Evolutionary conservation across 1,140 invertebrate genomes (phyloP), one percentile per base, ranked within the genome.

Genomic region (Aleiodes sp.): DNA sequence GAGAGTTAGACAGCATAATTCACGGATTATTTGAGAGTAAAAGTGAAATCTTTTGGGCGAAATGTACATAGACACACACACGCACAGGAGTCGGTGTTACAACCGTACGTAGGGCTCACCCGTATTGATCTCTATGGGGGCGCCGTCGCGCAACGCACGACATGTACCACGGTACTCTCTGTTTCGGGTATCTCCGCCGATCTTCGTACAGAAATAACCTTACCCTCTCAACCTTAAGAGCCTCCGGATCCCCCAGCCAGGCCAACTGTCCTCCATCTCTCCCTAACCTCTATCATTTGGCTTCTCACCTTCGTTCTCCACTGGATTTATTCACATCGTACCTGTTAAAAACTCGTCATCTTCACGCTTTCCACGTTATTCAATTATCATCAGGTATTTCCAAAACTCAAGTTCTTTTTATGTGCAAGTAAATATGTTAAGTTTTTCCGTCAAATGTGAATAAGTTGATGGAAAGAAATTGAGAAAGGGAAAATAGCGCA

Each of bases 101-200:
- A 81, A 76, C 78, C 70, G 71, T 76, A 37, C n/a, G n/a, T 62
- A 31, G 29, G 28, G 29, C 60, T 21, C 76, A 73, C 71, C 61
- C 75, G 80, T 82, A 82, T 82, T 82, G 81, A 82, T 82, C 80
- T 77, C 68, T 73, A 77, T 80, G 79, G 29, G 75, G 76, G 79
- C 76, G 78, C 80, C 78, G 31, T 39, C 61, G 78, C 80, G 81
- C n/a, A n/a, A n/a, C n/a, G n/a, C 81, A 79, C 81, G 78, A 77
- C 76, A 14, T 10, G n/a, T 75, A 75, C 78, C 76, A 74, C 72
- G 77, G 24, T 37, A 29, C 12, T 41, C 16, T 8, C 52, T 39
- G 31, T 79, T 75, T 82, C 82, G 81, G 78, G 71, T 72, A 82
- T 82, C 77, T 82, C 79, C 81, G 81, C 76, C 79, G 75, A 80